Evolutionary conservation across 2,888 invertebrate species (phyloP).

Genomic region (Theristus sp.): DNA sequence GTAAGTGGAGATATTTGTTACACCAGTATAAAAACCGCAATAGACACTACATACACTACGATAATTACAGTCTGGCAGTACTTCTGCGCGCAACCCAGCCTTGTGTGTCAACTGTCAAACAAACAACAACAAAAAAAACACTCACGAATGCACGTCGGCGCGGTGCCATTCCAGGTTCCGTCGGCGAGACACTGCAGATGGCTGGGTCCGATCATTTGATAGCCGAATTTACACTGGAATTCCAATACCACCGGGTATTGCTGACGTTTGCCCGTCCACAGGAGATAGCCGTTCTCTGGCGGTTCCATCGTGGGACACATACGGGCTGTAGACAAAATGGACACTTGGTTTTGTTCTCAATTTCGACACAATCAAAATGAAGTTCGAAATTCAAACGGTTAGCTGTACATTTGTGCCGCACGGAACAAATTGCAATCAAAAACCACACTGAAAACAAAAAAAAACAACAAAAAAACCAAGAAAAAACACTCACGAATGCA

Average conservation of each 20-base stretch:
- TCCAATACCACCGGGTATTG: constrained; percentile 42
- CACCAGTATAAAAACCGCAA: too few species aligned
- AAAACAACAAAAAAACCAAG: too few species aligned
- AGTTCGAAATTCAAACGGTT: too few species aligned
- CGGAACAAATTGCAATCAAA: too few species aligned
- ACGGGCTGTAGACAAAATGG: constrained; percentile 14
- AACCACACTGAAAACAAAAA: too few species aligned
- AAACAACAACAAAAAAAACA: constrained; percentile 11
- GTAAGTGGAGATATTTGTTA: too few species aligned
- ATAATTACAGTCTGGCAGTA: too few species aligned
- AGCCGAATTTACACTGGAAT: constrained; percentile 81
- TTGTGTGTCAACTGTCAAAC: neutral
- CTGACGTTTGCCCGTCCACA: constrained; percentile 15
- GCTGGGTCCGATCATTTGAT: constrained; percentile 68
- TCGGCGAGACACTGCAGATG: constrained; percentile 66
- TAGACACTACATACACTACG: too few species aligned
- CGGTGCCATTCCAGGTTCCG: constrained; percentile 79
- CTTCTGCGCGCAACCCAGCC: too few species aligned
- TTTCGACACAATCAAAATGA: too few species aligned
- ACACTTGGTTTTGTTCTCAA: neutral
- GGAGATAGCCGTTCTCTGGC: constrained; percentile 24
- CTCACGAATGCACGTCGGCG: constrained; percentile 81
- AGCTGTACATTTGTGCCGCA: too few species aligned
- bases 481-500: constrained; percentile 52
- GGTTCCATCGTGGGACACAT: constrained; percentile 16